These are phyloP conservation scores for Pollenia griseotomentosa DNA, from an alignment of 2,888 invertebrate species.

Conservation along the genomic window DNA sequence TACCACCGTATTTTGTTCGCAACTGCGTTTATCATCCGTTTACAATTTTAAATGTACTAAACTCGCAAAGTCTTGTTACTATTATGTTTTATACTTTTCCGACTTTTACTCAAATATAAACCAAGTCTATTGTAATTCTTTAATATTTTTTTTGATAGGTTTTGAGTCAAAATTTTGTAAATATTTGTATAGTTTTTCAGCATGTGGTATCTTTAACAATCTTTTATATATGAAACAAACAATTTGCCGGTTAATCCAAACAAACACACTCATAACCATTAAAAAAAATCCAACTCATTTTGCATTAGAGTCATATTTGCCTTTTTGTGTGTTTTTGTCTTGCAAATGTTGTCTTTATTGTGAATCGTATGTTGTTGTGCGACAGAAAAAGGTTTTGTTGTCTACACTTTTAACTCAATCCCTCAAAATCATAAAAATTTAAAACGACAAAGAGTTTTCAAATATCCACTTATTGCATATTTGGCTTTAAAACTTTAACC, in stretches of 20 bases:
- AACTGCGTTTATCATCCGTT: conserved; percentile 60
- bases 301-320: conserved; percentile 24
- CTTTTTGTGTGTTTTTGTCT: neutral
- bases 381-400: conserved; percentile 25
- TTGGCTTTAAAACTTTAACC: neutral
- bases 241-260: conserved; percentile 27
- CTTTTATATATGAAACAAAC: conserved; percentile 38
- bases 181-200: neutral
- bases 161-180: conserved; percentile 38
- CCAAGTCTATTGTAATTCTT: conserved; percentile 47
- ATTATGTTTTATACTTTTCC: conserved; percentile 73
- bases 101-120: conserved; percentile 59
- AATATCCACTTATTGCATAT: neutral
- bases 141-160: conserved; percentile 28
- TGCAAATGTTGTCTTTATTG: neutral
- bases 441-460: conserved; percentile 7
- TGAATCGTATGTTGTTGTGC: conserved; percentile 6
- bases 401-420: conserved; percentile 15
- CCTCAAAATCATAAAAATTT: conserved; percentile 10
- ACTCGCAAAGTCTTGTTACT: conserved; percentile 62
- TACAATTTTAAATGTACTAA: conserved; percentile 71
- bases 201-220: conserved; percentile 29
- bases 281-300: conserved; percentile 47
- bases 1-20: conserved; percentile 32
- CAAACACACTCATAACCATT: neutral